A percentile compares a stretch with the other conserved stretches of the same genome.
Conservation (phyloP, 2,888 invertebrate genomes). For the Scrobipalpa costella region DNA sequence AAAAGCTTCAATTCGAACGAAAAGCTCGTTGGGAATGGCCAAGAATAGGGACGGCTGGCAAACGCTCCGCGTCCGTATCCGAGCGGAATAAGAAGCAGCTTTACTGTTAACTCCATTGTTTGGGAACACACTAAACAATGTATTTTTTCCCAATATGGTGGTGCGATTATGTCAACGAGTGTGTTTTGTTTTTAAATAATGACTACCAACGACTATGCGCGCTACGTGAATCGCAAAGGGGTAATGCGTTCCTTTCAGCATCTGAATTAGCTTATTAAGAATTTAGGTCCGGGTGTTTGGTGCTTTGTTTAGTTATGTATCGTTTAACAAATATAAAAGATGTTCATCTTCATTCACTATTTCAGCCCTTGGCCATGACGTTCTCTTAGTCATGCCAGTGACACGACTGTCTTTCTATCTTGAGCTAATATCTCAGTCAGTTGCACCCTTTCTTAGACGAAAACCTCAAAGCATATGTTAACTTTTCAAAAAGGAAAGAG, state of each 20-base stretch:
- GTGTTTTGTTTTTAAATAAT: constrained; percentile 76
- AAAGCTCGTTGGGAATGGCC: constrained; percentile 10
- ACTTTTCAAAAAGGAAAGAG: no score
- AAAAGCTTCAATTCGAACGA: background rate
- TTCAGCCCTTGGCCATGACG: no score
- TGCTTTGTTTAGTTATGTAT: background rate
- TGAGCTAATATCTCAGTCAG: no score
- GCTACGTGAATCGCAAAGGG: constrained; percentile 56
- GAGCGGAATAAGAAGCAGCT: constrained; percentile 77
- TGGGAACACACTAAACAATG: constrained; percentile 72
- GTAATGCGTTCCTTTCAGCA: constrained; percentile 50
- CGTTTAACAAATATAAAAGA: background rate
- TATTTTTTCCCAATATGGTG: constrained; percentile 76
- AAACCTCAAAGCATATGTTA: no score
- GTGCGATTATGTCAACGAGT: constrained; percentile 75
- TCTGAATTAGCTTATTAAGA: constrained; percentile 48
- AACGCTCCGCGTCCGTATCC: constrained; percentile 67
- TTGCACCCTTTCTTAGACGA: background rate
- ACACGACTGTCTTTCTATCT: no score
- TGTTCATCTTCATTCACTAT: no score
- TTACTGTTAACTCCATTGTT: constrained; percentile 78
- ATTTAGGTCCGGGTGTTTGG: constrained; percentile 12
- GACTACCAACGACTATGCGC: constrained; percentile 47
- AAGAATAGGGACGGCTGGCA: constrained; percentile 31
- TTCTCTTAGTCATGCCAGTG: no score